Conservation (phyloP, 1,140 invertebrate genomes). For the Choristoneura fumiferana region DNA sequence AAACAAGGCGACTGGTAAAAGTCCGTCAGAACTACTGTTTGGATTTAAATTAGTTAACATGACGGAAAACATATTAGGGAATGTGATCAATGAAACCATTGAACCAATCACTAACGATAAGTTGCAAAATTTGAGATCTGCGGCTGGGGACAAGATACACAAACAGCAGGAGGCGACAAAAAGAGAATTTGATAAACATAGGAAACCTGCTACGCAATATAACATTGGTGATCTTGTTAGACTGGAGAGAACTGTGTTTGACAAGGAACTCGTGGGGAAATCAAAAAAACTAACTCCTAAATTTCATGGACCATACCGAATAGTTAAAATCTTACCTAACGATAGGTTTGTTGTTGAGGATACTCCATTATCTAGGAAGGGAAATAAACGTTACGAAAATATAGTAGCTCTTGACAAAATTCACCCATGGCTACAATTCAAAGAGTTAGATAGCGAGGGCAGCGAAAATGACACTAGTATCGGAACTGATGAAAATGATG, state of each 20-base stretch:
- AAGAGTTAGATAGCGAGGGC: background rate
- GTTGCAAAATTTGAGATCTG: slow-evolving; percentile 4
- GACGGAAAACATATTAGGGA: slow-evolving; percentile 26
- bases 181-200: slow-evolving; percentile 25
- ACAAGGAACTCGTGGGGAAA: slow-evolving; percentile 10
- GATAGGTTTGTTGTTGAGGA: slow-evolving; percentile 11
- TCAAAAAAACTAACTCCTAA: slow-evolving; percentile 10
- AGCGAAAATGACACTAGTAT: background rate
- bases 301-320: slow-evolving; percentile 16
- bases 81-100: slow-evolving; percentile 18
- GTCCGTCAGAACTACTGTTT: slow-evolving; percentile 38
- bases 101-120: too few relatives aligned
- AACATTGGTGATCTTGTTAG: slow-evolving; percentile 25
- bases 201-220: slow-evolving; percentile 24
- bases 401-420: slow-evolving; percentile 12
- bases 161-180: slow-evolving; percentile 20
- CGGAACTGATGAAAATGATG: too few relatives aligned
- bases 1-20: slow-evolving; percentile 36
- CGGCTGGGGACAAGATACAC: slow-evolving; percentile 6
- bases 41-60: slow-evolving; percentile 27
- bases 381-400: background rate
- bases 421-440: background rate
- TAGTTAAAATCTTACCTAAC: slow-evolving; percentile 6
- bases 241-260: slow-evolving; percentile 27
- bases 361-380: background rate